Evolutionary conservation across 2,888 invertebrate genomes (phyloP), one percentile per base, ranked within the genome.

Genomic region (Penaeus monodon): DNA sequence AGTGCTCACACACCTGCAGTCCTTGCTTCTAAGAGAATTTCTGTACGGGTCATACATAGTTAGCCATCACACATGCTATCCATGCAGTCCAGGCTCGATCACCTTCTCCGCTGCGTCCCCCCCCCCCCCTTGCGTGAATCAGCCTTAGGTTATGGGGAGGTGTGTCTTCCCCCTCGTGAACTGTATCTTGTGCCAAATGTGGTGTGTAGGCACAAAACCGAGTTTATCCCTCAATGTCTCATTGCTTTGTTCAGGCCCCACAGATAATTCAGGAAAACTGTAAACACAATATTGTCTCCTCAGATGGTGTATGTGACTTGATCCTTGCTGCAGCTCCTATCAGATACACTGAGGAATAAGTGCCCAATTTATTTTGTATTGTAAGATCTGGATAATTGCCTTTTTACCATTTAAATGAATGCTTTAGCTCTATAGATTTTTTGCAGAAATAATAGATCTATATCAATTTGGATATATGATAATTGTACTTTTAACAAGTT

Each of bases 141-240:
- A 87, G 70, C 63, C 74, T 70, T 87, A 87, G 86, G 73, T 78
- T 87, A 49, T 81, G 65, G 57, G 82, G 79, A 22, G 63, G 44
- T 82, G 74, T 65, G 57, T 57, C 70, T 70, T 82, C 86, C 65
- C 79, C 83, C 33, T 78, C 65, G 44, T 79, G 74, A 86, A 33
- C 64, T 86, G 29, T 86, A 83, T 79, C 83, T 87, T 87, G 86
- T 87, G 86, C 86, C 86, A 87, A 87, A 87, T 87, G 83, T 87
- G 86, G 83, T 87, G 86, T 87, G 86, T 79, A 83, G 86, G 86
- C 86, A 87, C 86, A 83, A 83, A 87, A 65, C 66, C 70, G 64
- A 49, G 77, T 83, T 82, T 83, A 82, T 79, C 65, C 70, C 79
- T 82, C 68, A 68, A 73, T 33, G 49, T 70, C 64, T 79, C 83